Percentiles rank a stretch among this genome's conserved stretches.
Conservation (phyloP, 2,113 vertebrate species). For the Notothenia rossii region DNA sequence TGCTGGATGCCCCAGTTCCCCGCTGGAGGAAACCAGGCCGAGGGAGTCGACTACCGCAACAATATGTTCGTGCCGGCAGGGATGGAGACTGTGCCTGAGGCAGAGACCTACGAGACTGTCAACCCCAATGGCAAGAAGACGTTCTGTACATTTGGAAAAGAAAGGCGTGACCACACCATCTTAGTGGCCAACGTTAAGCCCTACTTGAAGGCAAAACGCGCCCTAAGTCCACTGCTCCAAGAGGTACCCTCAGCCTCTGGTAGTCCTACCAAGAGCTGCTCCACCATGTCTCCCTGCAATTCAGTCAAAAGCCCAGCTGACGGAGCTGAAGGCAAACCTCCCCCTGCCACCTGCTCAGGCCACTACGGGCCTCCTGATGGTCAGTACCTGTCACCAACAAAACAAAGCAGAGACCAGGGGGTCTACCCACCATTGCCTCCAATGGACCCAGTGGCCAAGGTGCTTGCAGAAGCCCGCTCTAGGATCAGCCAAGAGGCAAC, state of each 20-base stretch:
- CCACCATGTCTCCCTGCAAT: conserved; percentile 87
- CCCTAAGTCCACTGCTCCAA: conserved; percentile 97
- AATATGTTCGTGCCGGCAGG: conserved; percentile 97
- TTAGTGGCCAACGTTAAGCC: conserved; percentile 99
- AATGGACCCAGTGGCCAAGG: conserved; percentile 89
- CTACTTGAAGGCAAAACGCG: conserved; percentile 99
- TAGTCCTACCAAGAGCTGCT: conserved; percentile 95
- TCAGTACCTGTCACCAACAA: conserved; percentile 95
- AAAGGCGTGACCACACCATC: conserved; percentile 98
- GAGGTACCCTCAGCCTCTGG: conserved; percentile 95
- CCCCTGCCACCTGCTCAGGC: conserved; percentile 85
- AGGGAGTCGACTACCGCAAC: conserved; percentile 98
- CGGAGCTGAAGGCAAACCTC: conserved; percentile 92
- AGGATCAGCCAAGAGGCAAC: conserved; percentile 84
- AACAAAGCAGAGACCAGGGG: conserved; percentile 91
- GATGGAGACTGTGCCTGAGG: conserved; percentile 93
- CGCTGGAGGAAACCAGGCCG: conserved; percentile 90
- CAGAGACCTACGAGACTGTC: conserved; percentile 96
- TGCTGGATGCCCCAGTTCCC: conserved; percentile 99
- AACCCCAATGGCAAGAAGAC: conserved; percentile 98
- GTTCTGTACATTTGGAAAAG: conserved; percentile 99
- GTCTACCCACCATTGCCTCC: conserved; percentile 76
- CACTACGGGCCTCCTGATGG: conserved; percentile 86
- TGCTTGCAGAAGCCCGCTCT: conserved; percentile 91
- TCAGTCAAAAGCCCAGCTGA: conserved; percentile 93